Percentiles rank a stretch among this genome's conserved stretches.
These are phyloP conservation scores for Embiotoca jacksoni DNA, from an alignment of 2,113 vertebrate genomes.

Conservation along the genomic window DNA sequence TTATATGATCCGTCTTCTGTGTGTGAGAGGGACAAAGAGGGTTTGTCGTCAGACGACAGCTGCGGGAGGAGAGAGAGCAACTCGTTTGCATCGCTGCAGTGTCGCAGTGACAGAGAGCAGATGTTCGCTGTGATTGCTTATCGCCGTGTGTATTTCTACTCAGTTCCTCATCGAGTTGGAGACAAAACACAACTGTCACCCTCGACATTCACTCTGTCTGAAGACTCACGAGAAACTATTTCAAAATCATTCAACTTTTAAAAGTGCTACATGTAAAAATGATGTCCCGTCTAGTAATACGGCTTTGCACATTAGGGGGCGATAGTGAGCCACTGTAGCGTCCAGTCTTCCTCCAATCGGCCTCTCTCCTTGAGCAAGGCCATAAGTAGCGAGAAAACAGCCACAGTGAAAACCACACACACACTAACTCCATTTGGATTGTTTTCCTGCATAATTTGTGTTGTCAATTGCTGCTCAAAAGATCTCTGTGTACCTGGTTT, in stretches of 20 bases:
- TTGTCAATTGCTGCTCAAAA: too few species aligned
- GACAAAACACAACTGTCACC: conserved; percentile 56
- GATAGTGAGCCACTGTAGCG: too few species aligned
- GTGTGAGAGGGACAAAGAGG: conserved; percentile 18
- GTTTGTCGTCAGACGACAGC: conserved; percentile 65
- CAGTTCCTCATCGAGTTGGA: conserved; percentile 17
- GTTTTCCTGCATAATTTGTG: too few species aligned
- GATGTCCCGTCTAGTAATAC: too few species aligned
- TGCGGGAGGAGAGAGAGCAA: conserved; percentile 57
- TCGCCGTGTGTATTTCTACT: conserved; percentile 44
- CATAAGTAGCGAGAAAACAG: too few species aligned
- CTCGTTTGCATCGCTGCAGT: conserved; percentile 53
- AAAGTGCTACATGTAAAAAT: too few species aligned
- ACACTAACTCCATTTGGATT: too few species aligned
- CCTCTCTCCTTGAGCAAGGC: too few species aligned
- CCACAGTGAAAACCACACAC: too few species aligned
- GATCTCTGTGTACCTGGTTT: too few species aligned
- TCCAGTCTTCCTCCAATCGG: too few species aligned
- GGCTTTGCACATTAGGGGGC: too few species aligned
- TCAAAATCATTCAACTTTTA: conserved; percentile 4
- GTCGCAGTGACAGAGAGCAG: conserved; percentile 71
- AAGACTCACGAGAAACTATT: not conserved
- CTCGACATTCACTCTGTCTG: conserved; percentile 4
- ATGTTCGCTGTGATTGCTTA: conserved; percentile 69
- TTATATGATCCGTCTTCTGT: conserved; percentile 47